phyloP scores from a whole-genome alignment of 2,797 vertebrate genomes.

The Meda fulgida region DNA sequence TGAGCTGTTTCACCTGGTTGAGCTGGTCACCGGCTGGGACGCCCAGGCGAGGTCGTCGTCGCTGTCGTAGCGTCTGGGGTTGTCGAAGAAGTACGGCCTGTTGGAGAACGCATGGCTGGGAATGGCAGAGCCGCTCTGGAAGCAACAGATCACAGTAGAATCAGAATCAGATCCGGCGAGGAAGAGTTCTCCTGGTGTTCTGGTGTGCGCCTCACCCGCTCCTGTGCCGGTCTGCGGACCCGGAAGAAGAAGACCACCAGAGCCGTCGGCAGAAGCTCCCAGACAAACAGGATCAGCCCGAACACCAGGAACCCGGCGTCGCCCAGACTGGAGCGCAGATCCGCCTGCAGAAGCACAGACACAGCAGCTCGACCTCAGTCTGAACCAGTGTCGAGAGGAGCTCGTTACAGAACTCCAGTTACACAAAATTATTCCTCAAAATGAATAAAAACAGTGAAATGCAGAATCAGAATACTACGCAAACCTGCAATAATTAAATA shows the following conservation, averaged over 20 bases:
- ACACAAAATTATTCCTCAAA: no score
- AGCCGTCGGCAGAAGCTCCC: constrained; percentile 94
- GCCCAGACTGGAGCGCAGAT: constrained; percentile 89
- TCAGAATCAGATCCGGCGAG: not conserved
- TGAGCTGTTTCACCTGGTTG: constrained; percentile 86
- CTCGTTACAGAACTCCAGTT: no score
- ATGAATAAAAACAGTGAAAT: no score
- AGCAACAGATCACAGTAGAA: not conserved
- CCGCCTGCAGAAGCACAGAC: constrained; percentile 79
- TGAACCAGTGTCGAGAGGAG: no score
- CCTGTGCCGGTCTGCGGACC: constrained; percentile 86
- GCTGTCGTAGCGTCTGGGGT: constrained; percentile 94
- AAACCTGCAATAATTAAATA: no score
- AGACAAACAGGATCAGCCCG: constrained; percentile 91
- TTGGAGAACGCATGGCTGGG: constrained; percentile 89
- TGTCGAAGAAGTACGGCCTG: constrained; percentile 95
- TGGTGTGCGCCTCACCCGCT: constrained; percentile 74
- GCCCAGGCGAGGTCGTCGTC: constrained; percentile 95
- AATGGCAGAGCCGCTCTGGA: constrained; percentile 81
- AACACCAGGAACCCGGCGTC: constrained; percentile 91
- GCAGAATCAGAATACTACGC: no score
- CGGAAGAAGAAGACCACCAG: constrained; percentile 95
- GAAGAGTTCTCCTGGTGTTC: not conserved
- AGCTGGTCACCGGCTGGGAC: constrained; percentile 87
- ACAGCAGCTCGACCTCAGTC: not conserved